phyloP scores from a whole-genome alignment of 2,888 invertebrate species.

The Ferdinandea cuprea region DNA sequence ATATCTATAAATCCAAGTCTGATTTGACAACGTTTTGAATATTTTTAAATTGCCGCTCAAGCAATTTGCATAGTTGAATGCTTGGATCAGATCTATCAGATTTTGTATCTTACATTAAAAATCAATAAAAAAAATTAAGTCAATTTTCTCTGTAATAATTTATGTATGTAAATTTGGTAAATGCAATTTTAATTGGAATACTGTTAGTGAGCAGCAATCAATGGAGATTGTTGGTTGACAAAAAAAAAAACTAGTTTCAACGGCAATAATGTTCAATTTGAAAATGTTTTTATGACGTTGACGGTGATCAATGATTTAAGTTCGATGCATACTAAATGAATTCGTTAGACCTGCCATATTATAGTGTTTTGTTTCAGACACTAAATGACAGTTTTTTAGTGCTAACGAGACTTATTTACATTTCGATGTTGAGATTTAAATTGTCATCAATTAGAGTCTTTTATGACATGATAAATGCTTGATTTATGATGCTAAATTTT shows the following conservation, averaged over 20 bases:
- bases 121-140: slow-evolving; percentile 14
- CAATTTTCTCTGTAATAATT: no score
- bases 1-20: neutral
- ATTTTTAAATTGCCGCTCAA: neutral
- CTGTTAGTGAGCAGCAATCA: neutral
- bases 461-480: neutral
- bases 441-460: neutral
- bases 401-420: slow-evolving; percentile 20
- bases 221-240: neutral
- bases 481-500: neutral
- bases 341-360: slow-evolving; percentile 27
- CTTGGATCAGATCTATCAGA: neutral
- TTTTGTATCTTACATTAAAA: neutral
- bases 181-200: slow-evolving; percentile 7
- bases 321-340: slow-evolving; percentile 17
- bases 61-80: neutral
- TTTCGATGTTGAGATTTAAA: slow-evolving; percentile 2
- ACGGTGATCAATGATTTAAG: slow-evolving; percentile 20
- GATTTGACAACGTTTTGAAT: neutral
- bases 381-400: slow-evolving; percentile 16
- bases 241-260: slow-evolving; percentile 1
- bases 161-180: no score
- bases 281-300: neutral
- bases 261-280: slow-evolving; percentile 2
- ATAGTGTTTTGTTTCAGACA: neutral